Conservation (phyloP, 1,140 invertebrate species). For the Agrilus planipennis region DNA sequence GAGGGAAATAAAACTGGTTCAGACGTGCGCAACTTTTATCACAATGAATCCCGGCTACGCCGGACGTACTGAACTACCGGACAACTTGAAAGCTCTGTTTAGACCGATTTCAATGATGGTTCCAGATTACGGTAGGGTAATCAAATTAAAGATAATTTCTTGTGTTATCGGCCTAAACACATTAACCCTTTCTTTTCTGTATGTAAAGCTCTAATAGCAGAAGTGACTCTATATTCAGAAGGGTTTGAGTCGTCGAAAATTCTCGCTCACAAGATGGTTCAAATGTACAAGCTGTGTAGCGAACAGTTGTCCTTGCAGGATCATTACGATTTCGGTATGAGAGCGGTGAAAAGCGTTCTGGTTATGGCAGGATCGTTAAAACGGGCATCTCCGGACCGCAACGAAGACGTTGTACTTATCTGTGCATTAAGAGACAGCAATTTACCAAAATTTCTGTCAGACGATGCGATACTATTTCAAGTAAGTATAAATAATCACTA, state of each 20-base stretch:
- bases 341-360: slow-evolving; percentile 56
- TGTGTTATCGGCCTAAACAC: neutral
- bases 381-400: slow-evolving; percentile 69
- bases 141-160: neutral
- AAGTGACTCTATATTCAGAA: slow-evolving; percentile 85
- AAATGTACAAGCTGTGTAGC: slow-evolving; percentile 85
- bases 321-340: slow-evolving; percentile 90
- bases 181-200: neutral
- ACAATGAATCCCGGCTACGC: slow-evolving; percentile 87
- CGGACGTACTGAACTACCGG: slow-evolving; percentile 71
- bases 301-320: slow-evolving; percentile 88
- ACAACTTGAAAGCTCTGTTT: slow-evolving; percentile 77
- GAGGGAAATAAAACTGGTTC: slow-evolving; percentile 72
- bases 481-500: too few species aligned
- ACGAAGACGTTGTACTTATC: slow-evolving; percentile 65
- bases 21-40: slow-evolving; percentile 79
- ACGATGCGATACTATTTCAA: slow-evolving; percentile 69
- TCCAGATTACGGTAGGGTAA: slow-evolving; percentile 64
- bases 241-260: slow-evolving; percentile 80
- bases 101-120: slow-evolving; percentile 89
- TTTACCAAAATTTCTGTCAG: slow-evolving; percentile 79
- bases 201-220: slow-evolving; percentile 65
- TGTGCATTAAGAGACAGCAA: slow-evolving; percentile 84
- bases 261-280: slow-evolving; percentile 78
- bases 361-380: slow-evolving; percentile 83